These are phyloP conservation scores for Ochropacha duplaris DNA, from an alignment of 2,888 invertebrate genomes.

Conservation along the genomic window DNA sequence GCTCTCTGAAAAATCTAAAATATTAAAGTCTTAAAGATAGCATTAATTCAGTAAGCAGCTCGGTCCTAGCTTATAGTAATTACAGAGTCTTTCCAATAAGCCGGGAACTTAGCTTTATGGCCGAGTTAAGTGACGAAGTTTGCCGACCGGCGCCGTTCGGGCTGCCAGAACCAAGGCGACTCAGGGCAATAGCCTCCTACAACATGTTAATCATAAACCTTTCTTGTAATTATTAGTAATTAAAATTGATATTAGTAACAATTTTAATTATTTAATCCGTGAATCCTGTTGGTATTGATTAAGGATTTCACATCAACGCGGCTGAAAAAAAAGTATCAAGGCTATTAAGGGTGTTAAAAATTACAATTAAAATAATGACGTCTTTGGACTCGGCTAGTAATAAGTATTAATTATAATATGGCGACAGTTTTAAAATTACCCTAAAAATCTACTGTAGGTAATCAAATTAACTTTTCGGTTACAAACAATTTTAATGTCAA, in stretches of 20 bases:
- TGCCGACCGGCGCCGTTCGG: constrained; percentile 48
- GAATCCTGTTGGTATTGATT: too few relatives aligned
- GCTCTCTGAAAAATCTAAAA: background rate
- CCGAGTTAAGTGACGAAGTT: constrained; percentile 51
- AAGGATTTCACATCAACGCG: too few relatives aligned
- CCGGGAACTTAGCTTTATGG: constrained; percentile 61
- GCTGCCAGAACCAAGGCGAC: constrained; percentile 29
- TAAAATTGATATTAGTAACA: too few relatives aligned
- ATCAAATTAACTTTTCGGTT: background rate
- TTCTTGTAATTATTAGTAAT: too few relatives aligned
- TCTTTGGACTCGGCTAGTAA: too few relatives aligned
- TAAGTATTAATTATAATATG: background rate
- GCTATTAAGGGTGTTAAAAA: too few relatives aligned
- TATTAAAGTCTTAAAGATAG: constrained; percentile 39
- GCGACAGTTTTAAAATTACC: background rate
- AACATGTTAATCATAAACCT: background rate
- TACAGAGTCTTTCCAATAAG: constrained; percentile 51
- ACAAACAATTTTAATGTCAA: constrained; percentile 28
- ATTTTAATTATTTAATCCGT: too few relatives aligned
- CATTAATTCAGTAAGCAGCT: constrained; percentile 38
- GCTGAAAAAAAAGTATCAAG: too few relatives aligned
- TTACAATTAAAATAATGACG: too few relatives aligned
- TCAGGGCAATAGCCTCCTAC: constrained; percentile 2
- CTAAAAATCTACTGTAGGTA: background rate
- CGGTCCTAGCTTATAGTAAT: constrained; percentile 40